Evolutionary conservation across 2,797 vertebrate genomes (phyloP), one percentile per base, ranked within the genome.

Genomic region (Channallabes apus): DNA sequence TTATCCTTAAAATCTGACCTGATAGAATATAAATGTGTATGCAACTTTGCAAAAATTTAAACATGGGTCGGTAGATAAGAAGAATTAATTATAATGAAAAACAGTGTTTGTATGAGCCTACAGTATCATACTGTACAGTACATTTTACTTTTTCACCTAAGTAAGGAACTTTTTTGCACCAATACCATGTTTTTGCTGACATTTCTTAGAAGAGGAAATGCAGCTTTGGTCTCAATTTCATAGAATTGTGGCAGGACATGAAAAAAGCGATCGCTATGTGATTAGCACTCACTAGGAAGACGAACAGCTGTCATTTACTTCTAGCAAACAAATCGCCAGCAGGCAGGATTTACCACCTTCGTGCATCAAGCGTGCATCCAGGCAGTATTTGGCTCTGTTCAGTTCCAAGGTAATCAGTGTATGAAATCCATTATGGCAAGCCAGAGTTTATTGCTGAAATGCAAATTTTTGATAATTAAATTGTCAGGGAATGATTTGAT

Each of bases 401-500:
- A n/a, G 12, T 61, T 82, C 80, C 85, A 71, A 73, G 82, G 29
- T 68, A 73, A 76, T 76, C 38, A 32, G 1, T 77, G 71, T 29
- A 27, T 9, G 24, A 85, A 67, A 85, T 85, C 79, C 46, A 58
- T 71, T 71, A 82, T 54, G 17, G 79, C 64, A 67, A 29, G 27
- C 41, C 35, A 72, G 3, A 32, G 38, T n/a, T 51, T 4, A 17
- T 27, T 72, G 38, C 41, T 22, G 17, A 51, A 67, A 67, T 20
- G 61, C 62, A 32, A 20, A 27, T 67, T 67, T 29, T 51, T 41
- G 24, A 18, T 79, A 17, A 46, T 41, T 46, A 51, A 64, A 62
- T 8, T 4, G 5, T 80, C n/a, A 54, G 79, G 5, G 27, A 59
- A 65, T 29, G 41, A 51, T 89, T 91, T 92, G 93, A 89, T 93